Base-by-base conservation (phyloP, 2,888 invertebrate genomes). In the Trachelus troglodyta region DNA sequence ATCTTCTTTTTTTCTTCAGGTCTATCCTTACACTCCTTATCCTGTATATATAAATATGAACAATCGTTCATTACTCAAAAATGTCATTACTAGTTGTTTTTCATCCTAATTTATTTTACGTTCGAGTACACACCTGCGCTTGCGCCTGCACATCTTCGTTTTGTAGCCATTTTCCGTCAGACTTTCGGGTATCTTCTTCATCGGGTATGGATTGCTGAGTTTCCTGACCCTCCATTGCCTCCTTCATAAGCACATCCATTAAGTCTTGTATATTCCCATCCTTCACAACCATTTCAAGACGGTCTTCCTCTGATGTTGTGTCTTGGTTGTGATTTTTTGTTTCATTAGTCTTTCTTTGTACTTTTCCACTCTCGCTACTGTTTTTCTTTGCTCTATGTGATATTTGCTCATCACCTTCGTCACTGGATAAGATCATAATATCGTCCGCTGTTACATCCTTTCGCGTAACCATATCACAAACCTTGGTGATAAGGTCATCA, bases 201-300 rank as follows among this genome's bases (percentile, higher is more conserved):
- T 87, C 87, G 4, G 87, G 87, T 4, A 84, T 84, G 1, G 85
- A 82, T 15, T 83, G 83, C 9, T 82, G 84, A 11, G 83, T 86
- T n/a, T 88, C 89, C 34, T 82, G 83, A 31, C 85, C 87, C 77
- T 89, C 92, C 92, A 92, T 92, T 2, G 92, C 92, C 82, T 92
- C 89, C 82, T 92, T 91, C 92, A 93, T 92, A 82, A 93, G 89
- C 74, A 90, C 91, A 81, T 93, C 93, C 87, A 93, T 91, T 77
- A 92, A 88, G 77, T 92, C 91, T 79, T 92, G 91, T n/a, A 91
- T 89, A 81, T 91, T 91, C 15, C 87, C 89, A 12, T 83, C 80
- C 77, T 85, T 85, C 1, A 82, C 79, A 33, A 74, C 76, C 9
- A 76, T 75, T 73, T 85, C 85, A 31, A 84, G 80, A 77, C 84